Evolutionary conservation across 2,113 vertebrate species (phyloP), one percentile per base, ranked within the genome.

Genomic region (Eudyptes chrysolophus): DNA sequence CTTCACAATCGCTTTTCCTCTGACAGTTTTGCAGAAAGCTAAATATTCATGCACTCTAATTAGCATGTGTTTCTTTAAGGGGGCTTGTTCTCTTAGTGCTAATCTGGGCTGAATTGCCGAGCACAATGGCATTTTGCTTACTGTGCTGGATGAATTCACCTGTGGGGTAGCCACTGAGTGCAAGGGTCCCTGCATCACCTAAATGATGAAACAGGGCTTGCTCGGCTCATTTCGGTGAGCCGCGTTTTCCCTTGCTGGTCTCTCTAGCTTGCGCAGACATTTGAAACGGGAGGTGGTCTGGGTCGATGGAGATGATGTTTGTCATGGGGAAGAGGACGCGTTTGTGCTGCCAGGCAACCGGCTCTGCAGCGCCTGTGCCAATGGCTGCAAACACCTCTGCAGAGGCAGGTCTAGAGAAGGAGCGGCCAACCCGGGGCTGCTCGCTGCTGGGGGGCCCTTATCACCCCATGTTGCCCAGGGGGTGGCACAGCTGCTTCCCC

Each of bases 281-380:
- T 34, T 7, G 90, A 69, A 61, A 16, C 38, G 25, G 97, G 94
- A 69, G 69, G 90, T 40, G 97, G 78, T 79, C 94, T 30, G 78
- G 89, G 74, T 76, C 57, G 84, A 60, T 71, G 92, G 77, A 87
- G 89, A 81, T 10, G 92, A 19, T 92, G 89, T 34, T 84, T 71
- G 93, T 79, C 95, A 11, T 16, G 92, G 95, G 72, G 84, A 94
- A 51, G 87, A 94, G 93, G 97, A 96, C 48, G 90, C 90, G 44
- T 18, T 78, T 10, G 48, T 11, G 97, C 97, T 97, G 97, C 97
- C 97, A 93, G 96, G 97, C 97, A 97, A 97, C 96, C 87, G 12
- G 87, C 85, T 77, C 97, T 20, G 96, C 97, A 95, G 97, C 46
- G 12, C 90, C 91, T 3, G 87, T 90, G 95, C 96, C 95, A 87